These are phyloP conservation scores for Ophonus ardosiacus DNA, from an alignment of 2,888 invertebrate genomes.

Conservation along the genomic window DNA sequence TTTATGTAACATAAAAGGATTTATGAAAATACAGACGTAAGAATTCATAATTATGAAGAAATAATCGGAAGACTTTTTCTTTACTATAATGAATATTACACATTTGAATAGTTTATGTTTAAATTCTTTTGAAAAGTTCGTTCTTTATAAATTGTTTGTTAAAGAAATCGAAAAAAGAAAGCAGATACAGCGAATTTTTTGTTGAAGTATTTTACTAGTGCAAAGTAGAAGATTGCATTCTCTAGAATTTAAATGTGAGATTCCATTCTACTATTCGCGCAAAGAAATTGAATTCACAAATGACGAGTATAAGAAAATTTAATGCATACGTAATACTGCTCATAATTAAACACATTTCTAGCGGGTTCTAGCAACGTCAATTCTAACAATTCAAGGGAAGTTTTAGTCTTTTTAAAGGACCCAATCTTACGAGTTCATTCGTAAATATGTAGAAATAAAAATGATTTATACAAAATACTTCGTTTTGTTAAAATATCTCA, in stretches of 20 bases:
- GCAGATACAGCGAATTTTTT: not conserved
- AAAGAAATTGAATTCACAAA: conserved; percentile 16
- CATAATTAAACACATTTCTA: not conserved
- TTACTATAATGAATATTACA: too few species aligned
- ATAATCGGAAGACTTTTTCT: too few species aligned
- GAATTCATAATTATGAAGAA: too few species aligned
- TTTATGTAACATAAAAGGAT: too few species aligned
- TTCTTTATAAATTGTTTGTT: not conserved
- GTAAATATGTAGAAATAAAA: too few species aligned
- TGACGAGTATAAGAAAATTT: not conserved
- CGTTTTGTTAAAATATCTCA: too few species aligned
- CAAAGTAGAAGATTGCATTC: not conserved
- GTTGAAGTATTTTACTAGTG: not conserved
- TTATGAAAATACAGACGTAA: too few species aligned
- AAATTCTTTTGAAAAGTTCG: not conserved
- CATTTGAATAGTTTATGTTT: not conserved
- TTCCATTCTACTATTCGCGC: not conserved
- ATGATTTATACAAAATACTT: too few species aligned
- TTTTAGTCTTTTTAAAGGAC: not conserved
- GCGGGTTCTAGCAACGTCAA: not conserved
- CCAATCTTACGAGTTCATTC: too few species aligned
- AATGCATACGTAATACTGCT: conserved; percentile 2
- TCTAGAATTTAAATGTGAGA: not conserved
- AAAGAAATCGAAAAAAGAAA: not conserved
- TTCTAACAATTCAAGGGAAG: not conserved